Base-by-base conservation (phyloP, 2,113 vertebrate genomes). In the Tenrec ecaudatus region DNA sequence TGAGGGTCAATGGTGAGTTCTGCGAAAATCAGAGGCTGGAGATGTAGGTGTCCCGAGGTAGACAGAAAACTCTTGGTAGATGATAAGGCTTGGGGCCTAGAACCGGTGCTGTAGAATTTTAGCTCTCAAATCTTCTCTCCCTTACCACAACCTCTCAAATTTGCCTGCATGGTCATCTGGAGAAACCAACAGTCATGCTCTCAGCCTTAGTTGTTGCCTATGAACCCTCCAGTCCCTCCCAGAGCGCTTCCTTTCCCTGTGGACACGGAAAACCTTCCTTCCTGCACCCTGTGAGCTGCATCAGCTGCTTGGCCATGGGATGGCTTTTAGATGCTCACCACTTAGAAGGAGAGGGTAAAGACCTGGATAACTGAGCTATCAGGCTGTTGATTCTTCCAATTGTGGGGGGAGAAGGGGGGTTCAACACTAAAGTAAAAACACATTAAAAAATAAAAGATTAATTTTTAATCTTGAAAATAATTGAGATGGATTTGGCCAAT, bases 361-460 rank as follows among this genome's bases (percentile, higher is more conserved):
- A 11, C 58, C 88, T 81, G 33, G 57, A 53, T 93, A 90, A 93
- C 9, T 83, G 64, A 94, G 62, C 82, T 90, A 80, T 83, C 23
- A 90, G 20, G 43, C 95, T 90, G 90, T 82, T 90, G 86, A 78
- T 73, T 95, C 93, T 96, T 95, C 75, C 87, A 82, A 40, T 38
- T 90, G 79, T 9, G 10, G 14, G 27, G 90, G 94, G 93, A 90
- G 94, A 7, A 10, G 27, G 90, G 94, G 93, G 90, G 94, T 94
- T 64, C 78, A 95, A 94, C 94, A 94, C 64, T 82, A 92, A 91
- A 91, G 36, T 86, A 95, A 96, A 96, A 91, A 78, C 92, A 93
- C 17, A 86, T 76, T 80, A 82, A 53, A 53, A 53, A 36, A 83
- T 82, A 82, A 82, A 38, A 77, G 53, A 68, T 92, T 95, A 17